Conservation (phyloP, 53 echinoderm and acorn worm genomes). For the Astropecten irregularis region DNA sequence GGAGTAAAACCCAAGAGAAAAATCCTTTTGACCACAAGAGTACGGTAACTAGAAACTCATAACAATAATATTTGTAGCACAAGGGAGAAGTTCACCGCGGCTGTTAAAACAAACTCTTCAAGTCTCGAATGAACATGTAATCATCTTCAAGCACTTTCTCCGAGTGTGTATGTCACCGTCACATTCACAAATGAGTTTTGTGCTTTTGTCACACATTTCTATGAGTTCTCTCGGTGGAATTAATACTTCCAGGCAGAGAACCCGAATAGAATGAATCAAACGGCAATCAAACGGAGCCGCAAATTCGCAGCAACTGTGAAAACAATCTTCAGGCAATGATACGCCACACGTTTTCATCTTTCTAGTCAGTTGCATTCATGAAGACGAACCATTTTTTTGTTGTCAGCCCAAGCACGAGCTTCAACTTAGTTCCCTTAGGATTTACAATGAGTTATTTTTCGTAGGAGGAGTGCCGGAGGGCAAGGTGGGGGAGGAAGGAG, state of each 20-base stretch:
- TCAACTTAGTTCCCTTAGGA: not conserved
- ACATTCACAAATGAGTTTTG: constrained; percentile 9
- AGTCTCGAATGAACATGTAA: not conserved
- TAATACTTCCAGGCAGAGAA: not conserved
- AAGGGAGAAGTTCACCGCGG: too few relatives aligned
- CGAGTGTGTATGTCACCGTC: not conserved
- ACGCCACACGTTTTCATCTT: constrained; percentile 9
- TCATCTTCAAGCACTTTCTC: too few relatives aligned
- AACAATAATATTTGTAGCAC: too few relatives aligned
- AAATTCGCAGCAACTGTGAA: constrained; percentile 14
- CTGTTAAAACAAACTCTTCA: constrained; percentile 9
- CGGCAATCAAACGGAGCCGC: constrained; percentile 28
- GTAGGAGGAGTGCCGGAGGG: constrained; percentile 25
- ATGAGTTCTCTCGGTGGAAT: not conserved
- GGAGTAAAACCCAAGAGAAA: too few relatives aligned
- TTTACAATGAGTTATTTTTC: constrained; percentile 21
- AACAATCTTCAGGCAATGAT: constrained; percentile 32
- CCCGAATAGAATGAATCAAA: constrained; percentile 17
- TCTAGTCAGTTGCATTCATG: not conserved
- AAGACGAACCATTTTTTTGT: not conserved
- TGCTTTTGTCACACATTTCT: constrained; percentile 9
- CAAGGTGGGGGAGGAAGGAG: not conserved
- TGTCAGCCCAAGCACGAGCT: not conserved
- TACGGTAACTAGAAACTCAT: too few relatives aligned
- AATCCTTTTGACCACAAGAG: too few relatives aligned